A percentile compares a stretch with the other conserved stretches of the same genome.
These are phyloP conservation scores for Heliopora coerulea DNA, from an alignment of 92 coral and sea anemone species.

Conservation along the genomic window DNA sequence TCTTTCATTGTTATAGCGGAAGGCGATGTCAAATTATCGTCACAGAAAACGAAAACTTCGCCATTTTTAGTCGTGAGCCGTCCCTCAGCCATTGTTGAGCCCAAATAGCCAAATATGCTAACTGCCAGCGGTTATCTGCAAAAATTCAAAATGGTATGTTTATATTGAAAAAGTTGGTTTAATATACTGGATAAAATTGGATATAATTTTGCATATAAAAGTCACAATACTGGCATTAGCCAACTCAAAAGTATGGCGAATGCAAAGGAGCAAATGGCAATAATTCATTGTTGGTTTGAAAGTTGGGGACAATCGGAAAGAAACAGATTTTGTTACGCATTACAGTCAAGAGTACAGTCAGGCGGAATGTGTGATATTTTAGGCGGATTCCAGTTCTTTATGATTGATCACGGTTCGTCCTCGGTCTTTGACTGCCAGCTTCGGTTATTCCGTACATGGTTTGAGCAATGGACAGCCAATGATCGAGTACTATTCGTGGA, in stretches of 20 bases:
- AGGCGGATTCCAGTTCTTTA: not conserved
- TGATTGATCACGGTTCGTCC: not conserved
- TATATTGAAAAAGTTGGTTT: too few species aligned
- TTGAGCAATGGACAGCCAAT: not conserved
- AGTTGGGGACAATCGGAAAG: not conserved
- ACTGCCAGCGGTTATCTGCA: not conserved
- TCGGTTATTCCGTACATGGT: not conserved
- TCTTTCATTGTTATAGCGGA: conserved; percentile 7
- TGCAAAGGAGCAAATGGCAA: not conserved
- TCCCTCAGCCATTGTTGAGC: conserved; percentile 31
- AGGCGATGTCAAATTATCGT: not conserved
- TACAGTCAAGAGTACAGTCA: not conserved
- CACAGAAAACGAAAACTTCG: conserved; percentile 6
- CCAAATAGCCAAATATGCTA: not conserved
- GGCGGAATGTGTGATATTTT: not conserved
- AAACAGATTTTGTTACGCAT: not conserved
- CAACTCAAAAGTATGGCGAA: not conserved
- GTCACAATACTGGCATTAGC: too few species aligned
- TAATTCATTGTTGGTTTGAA: conserved; percentile 8
- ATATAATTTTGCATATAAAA: too few species aligned
- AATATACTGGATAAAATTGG: too few species aligned
- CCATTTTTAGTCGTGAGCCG: conserved; percentile 13
- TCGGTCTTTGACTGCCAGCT: conserved; percentile 12
- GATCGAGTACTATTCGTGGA: not conserved
- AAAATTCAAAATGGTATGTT: not conserved